Evolutionary conservation across 2,888 invertebrate genomes (phyloP), one percentile per base, ranked within the genome.

Genomic region (Drosophila aldrichi): DNA sequence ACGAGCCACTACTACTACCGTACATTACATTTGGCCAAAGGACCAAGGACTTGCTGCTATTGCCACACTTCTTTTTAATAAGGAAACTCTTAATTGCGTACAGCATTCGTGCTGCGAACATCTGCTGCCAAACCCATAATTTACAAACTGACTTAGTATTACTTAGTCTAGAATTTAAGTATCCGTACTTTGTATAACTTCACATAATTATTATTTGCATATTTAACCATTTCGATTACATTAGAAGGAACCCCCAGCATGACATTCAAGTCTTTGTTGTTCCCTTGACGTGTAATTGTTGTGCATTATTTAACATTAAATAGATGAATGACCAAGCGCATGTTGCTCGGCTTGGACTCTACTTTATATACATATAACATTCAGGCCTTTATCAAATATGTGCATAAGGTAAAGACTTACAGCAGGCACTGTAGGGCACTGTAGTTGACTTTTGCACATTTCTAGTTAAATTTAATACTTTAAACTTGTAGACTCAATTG

Each of bases 71-170:
- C 34, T 14, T 44, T 56, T 60, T 64, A 48, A 66, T 67, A 44
- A 60, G 20, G 16, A 2, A 65, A 62, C 44, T 57, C 63, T 63
- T 79, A 79, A 74, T 77, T 79, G 55, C 70, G 64, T 56, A 61
- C 66, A 60, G 59, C 54, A 49, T 46, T 52, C 14, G 12, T 2
- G 36, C 22, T 14, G n/a, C 32, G 16, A 57, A 49, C 77, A 77
- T 57, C 79, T 77, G 77, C 57, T 60, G 54, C 29, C 63, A 49
- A 41, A 58, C 70, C 74, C 43, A 61, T 43, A 22, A 66, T 57
- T 62, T 20, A 40, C 18, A 1, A 38, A 10, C 6, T 34, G 29
- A 16, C 38, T 57, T 36, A 41, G 41, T 48, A 32, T 34, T 7
- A 16, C 32, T 36, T 36, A n/a, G 20, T 25, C 32, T 32, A 36